Base-by-base conservation (phyloP, 2,888 invertebrate genomes). In the Limulus polyphemus region DNA sequence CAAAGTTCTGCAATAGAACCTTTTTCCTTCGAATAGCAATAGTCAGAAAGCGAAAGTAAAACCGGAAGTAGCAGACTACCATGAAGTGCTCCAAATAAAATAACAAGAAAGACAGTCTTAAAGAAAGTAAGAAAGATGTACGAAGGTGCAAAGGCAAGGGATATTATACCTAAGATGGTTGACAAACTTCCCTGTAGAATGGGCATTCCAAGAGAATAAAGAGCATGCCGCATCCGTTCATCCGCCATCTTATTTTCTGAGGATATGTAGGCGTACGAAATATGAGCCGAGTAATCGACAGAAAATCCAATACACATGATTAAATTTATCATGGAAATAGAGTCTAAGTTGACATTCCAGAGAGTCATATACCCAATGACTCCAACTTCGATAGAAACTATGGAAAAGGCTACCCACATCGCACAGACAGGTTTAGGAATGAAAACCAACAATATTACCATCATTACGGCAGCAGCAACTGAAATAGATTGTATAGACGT, bases 231-330 rank as follows among this genome's bases (percentile, higher is more conserved):
- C 10, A 93, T 88, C 65, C 86, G 82, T 49, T 89, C 88, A 61
- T 87, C 83, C 0, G 91, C 84, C 13, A 81, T 80, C 71, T 83
- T 83, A 12, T 86, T 86, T 73, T 87, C 86, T 0, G 91, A 90
- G 4, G 90, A 88, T 86, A 94, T 91, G 77, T 93, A 94, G 0
- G 92, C 90, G 74, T 94, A 94, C 72, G 92, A 91, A 68, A 94
- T 94, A 75, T 94, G 94, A 2, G 93, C 93, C 0, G 93, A 93
- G 75, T 93, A 95, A 74, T 95, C 94, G 0, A 94, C 92, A 11
- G 91, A 91, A 79, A 94, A 94, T 59, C 94, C 94, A 65, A 94
- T 92, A 76, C 93, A 93, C 93, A 95, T 94, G 69, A 95, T 94
- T 59, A 95, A 80, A 74, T 94, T 94, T 66, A 95, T 93, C 94